Evolutionary conservation across 2,888 invertebrate genomes (phyloP).

Genomic region (Mythimna impura): DNA sequence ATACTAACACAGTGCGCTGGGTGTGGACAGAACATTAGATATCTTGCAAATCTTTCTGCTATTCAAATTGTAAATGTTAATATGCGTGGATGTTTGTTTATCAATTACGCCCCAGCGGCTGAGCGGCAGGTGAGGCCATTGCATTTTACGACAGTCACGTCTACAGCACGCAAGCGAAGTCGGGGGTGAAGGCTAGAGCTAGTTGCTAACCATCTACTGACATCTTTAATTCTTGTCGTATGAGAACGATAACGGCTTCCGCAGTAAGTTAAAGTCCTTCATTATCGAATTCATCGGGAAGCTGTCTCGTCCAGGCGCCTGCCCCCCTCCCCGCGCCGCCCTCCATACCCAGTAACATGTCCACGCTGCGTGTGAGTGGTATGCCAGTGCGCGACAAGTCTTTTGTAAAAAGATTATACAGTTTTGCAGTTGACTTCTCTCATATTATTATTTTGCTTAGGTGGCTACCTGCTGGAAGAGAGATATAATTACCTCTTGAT

Average conservation of each 20-base stretch:
- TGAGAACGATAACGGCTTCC: background rate
- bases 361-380: background rate
- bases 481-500: too few relatives aligned
- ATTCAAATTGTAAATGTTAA: background rate
- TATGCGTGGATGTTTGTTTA: background rate
- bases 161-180: background rate
- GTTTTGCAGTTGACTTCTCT: background rate
- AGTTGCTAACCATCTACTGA: background rate
- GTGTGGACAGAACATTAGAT: background rate
- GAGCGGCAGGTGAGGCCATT: background rate
- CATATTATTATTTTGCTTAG: background rate
- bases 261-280: background rate
- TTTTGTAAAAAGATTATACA: background rate
- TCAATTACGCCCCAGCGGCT: background rate
- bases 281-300: slow-evolving; percentile 19
- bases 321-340: background rate
- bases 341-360: background rate
- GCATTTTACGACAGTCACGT: background rate
- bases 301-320: background rate
- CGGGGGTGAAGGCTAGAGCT: background rate
- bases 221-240: background rate
- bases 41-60: background rate
- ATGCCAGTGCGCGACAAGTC: background rate
- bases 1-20: background rate
- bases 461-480: too few relatives aligned